Base-by-base conservation (phyloP, 2,888 invertebrate genomes). In the Drosophila birchii region DNA sequence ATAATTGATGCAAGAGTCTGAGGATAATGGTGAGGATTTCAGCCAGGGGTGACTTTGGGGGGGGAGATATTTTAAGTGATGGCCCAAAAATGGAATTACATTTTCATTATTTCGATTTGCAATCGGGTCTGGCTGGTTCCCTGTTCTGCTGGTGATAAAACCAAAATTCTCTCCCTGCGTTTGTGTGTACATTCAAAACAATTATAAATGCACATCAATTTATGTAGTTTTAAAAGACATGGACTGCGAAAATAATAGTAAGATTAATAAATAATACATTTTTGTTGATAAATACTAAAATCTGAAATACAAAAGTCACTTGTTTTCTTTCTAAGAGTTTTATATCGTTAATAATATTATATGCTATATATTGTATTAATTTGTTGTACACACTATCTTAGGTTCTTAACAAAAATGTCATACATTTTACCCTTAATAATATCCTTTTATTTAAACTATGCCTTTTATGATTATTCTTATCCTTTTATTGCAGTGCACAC, bases 151-250 rank as follows among this genome's bases (percentile, higher is more conserved):
- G 36, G 12, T 32, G 71, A 68, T 68, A 70, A 67, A 67, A 67
- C 7, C 44, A 34, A 53, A 29, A 44, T 47, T 11, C 43, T 34
- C 18, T 43, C 45, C 26, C 32, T 26, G 32, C 44, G 45, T 44
- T 43, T 32, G 47, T 58, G 53, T 62, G 54, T 66, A 55, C 57
- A 73, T 78, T 79, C 73, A 55, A 43, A 76, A 76, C 86, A 87
- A 87, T 85, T 85, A 85, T 89, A 87, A 89, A 89, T 85, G 88
- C 82, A 71, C 84, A 85, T 87, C 82, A 70, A 89, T 84, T 84
- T 87, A 72, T 78, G 55, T 53, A 53, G 68, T 63, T 78, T 45
- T 60, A 54, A 68, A 45, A 57, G 58, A 41, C 59, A 39, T 51
- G 51, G 4, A 57, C 32, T 58, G 58, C 9, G 58, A 57, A 38